Evolutionary conservation across 1,140 invertebrate genomes (phyloP).

Genomic region (Platyscapa corneri): DNA sequence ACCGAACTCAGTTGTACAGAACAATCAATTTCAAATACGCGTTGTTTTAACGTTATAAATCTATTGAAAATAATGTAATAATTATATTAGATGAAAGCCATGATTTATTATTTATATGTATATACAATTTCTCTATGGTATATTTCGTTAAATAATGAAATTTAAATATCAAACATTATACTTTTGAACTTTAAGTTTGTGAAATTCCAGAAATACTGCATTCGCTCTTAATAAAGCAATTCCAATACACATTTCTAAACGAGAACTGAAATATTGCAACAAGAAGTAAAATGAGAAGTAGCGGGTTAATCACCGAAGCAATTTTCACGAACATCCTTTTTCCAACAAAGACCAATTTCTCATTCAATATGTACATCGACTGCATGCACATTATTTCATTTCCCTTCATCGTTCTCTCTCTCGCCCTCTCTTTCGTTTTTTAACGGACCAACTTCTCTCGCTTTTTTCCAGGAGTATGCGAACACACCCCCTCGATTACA

Average conservation of each 20-base stretch:
- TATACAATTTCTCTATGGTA: too few relatives aligned
- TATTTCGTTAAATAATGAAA: too few relatives aligned
- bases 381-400: background rate
- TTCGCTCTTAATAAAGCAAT: background rate
- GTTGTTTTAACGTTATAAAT: too few relatives aligned
- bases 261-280: background rate
- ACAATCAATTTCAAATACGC: too few relatives aligned
- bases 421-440: slow-evolving; percentile 13
- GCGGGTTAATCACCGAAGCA: slow-evolving; percentile 1
- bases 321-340: slow-evolving; percentile 1
- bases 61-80: too few relatives aligned
- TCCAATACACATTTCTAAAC: background rate
- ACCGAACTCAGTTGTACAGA: too few relatives aligned
- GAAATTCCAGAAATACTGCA: too few relatives aligned
- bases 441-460: background rate
- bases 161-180: too few relatives aligned
- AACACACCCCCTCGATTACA: slow-evolving; percentile 75
- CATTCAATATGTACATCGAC: slow-evolving; percentile 2
- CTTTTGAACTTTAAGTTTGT: too few relatives aligned
- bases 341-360: slow-evolving; percentile 42
- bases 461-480: slow-evolving; percentile 53
- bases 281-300: background rate
- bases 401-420: slow-evolving; percentile 49
- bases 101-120: too few relatives aligned
- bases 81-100: too few relatives aligned